phyloP scores from a whole-genome alignment of 2,888 invertebrate species.

The Balanococcus diminutus region DNA sequence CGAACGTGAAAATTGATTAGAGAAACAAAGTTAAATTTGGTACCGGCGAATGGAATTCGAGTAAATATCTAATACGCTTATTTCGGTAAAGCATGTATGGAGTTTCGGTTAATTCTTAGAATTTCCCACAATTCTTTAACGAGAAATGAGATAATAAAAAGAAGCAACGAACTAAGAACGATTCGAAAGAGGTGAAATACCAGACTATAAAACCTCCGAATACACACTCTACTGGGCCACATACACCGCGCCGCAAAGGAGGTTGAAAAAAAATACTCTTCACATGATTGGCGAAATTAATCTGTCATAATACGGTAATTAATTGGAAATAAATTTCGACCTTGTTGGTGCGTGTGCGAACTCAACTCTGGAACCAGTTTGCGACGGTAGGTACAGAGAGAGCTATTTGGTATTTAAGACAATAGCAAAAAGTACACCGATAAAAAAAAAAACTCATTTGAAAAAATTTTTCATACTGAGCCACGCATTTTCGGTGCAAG shows the following conservation, averaged over 20 bases:
- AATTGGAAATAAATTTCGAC: constrained; percentile 36
- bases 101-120: not conserved
- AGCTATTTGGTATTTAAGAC: not conserved
- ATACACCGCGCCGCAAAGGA: not conserved
- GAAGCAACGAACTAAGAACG: not conserved
- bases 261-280: not conserved
- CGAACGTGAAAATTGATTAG: no score
- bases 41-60: not conserved
- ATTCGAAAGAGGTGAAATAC: constrained; percentile 13
- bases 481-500: not conserved
- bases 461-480: not conserved
- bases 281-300: constrained; percentile 31
- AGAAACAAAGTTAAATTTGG: no score
- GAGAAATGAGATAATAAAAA: not conserved
- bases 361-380: not conserved
- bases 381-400: no score
- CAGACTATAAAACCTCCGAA: constrained; percentile 35
- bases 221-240: not conserved
- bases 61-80: not conserved
- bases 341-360: not conserved
- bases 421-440: not conserved
- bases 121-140: not conserved
- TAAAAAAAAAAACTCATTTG: not conserved
- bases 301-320: constrained; percentile 39
- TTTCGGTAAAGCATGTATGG: no score